Base-by-base conservation (phyloP, 1,140 invertebrate species). In the Drosophila asahinai region DNA sequence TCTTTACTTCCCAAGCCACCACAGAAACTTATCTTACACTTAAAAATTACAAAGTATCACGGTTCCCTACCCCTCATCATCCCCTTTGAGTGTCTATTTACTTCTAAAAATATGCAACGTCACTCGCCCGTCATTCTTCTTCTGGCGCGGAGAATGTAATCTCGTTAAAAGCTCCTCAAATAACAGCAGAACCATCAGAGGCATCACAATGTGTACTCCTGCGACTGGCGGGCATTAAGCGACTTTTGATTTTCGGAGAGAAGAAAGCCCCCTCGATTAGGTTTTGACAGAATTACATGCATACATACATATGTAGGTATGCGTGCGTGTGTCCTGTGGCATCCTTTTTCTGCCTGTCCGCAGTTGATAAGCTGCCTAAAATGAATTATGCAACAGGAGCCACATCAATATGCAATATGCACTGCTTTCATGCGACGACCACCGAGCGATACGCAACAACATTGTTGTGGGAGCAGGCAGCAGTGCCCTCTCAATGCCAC, bases 111-210 rank as follows among this genome's bases (percentile, higher is more conserved):
- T 89, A 81, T 83, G 83, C 84, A 68, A 57, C 81, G 81, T 87
- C 83, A 87, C 83, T 81, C 42, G 67, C 49, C 61, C 84, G 73
- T 78, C 81, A 89, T 87, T 83, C 73, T 71, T 71, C 67, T 64
- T 58, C 52, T 17, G 17, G 51, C 61, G 55, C 42, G 65, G 54
- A 72, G 57, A 81, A 81, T 67, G 70, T 83, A 89, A 86, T 82
- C 81, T 83, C 80, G 77, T 83, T 83, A 87, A 87, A 78, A 89
- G 83, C 84, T 64, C 64, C 81, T 83, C 71, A 55, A 70, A 72
- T 42, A 80, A 62, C 57, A 60, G 80, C 77, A 60, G 65, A 66
- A 47, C 40, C 40, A 30, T n/a, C 30, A 33, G 30, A 33, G 30
- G 30, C 17, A 65, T 38, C 42, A 52, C 25, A 68, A 68, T 19